These are phyloP conservation scores for Enteromius fasciolatus DNA, from an alignment of 2,797 vertebrate genomes.

Conservation along the genomic window DNA sequence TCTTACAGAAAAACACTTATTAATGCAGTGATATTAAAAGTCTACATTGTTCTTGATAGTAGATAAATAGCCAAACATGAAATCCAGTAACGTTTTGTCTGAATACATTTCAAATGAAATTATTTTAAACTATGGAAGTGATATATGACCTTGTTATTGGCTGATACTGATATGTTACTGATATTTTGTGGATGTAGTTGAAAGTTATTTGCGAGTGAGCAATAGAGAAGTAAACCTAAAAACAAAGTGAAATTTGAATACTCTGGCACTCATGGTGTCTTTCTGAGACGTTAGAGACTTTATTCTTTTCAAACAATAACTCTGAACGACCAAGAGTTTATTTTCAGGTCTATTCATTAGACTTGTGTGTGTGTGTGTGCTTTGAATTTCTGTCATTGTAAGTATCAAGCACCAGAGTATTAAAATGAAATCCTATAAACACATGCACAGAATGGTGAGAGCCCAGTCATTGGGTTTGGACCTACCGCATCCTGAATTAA, in stretches of 20 bases:
- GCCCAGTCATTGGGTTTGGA: not conserved
- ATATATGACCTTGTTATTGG: not conserved
- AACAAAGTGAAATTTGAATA: not conserved
- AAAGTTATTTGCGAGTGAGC: not conserved
- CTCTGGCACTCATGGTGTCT: not conserved
- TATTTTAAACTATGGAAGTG: not conserved
- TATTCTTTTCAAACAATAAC: not conserved
- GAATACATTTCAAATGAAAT: not conserved
- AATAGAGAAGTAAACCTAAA: not conserved
- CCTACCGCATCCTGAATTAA: not conserved
- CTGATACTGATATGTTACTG: not conserved
- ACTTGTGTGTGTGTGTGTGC: not conserved
- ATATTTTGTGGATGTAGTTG: not conserved
- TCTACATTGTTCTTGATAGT: not conserved
- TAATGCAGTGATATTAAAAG: not conserved
- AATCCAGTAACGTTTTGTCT: not conserved
- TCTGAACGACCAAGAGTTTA: not conserved
- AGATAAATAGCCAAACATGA: not conserved
- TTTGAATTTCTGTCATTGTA: slow-evolving; percentile 21
- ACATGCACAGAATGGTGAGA: not conserved
- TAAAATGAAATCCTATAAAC: not conserved
- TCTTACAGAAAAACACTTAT: slow-evolving; percentile 32
- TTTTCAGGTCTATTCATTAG: not conserved
- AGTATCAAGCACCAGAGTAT: not conserved
- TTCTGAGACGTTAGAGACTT: not conserved